Evolutionary conservation across 2,888 invertebrate genomes (phyloP).

Genomic region (Teleogryllus oceanicus): DNA sequence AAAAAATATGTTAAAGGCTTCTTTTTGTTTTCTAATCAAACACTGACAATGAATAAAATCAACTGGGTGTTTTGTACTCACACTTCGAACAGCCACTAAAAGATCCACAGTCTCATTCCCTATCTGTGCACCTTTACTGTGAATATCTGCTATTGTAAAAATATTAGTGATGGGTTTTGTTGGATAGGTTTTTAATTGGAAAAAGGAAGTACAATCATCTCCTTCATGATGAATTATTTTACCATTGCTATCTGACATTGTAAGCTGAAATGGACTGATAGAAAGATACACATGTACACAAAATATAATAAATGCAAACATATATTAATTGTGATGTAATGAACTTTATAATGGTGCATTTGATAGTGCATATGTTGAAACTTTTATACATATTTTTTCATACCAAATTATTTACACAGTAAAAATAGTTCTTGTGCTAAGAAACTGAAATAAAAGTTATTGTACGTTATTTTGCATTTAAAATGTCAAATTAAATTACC

Average conservation of each 20-base stretch:
- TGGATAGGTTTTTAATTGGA: constrained; percentile 59
- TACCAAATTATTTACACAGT: too few species aligned
- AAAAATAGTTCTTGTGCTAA: too few species aligned
- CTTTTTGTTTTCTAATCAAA: too few species aligned
- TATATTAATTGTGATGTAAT: too few species aligned
- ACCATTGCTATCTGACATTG: constrained; percentile 63
- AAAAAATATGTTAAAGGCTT: constrained; percentile 35
- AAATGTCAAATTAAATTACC: constrained; percentile 25
- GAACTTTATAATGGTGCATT: too few species aligned
- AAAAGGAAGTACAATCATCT: constrained; percentile 51
- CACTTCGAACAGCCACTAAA: constrained; percentile 63
- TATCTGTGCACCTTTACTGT: constrained; percentile 47
- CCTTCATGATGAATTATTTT: constrained; percentile 59
- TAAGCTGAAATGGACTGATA: constrained; percentile 62
- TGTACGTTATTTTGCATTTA: too few species aligned
- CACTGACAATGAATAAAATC: too few species aligned
- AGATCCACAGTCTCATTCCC: constrained; percentile 59
- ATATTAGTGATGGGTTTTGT: constrained; percentile 61
- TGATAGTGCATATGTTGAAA: too few species aligned
- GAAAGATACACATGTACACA: neutral
- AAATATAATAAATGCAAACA: too few species aligned
- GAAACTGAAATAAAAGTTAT: too few species aligned
- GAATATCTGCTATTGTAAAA: constrained; percentile 56
- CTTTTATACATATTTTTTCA: too few species aligned
- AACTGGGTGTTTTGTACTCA: constrained; percentile 34